Evolutionary conservation across 1,140 invertebrate species (phyloP).

Genomic region (Eurosta solidaginis): DNA sequence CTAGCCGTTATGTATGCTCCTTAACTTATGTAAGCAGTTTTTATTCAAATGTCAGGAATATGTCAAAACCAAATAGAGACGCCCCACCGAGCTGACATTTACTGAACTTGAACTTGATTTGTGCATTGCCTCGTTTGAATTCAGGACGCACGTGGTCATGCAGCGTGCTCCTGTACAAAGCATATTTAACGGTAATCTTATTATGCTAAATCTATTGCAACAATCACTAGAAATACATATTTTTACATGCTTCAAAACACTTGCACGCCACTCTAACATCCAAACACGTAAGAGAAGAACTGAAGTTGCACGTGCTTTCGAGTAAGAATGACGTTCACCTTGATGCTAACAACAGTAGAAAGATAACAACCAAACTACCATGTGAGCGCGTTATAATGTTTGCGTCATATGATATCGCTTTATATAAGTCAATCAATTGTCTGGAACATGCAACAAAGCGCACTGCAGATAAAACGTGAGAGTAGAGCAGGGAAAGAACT

Average conservation of each 20-base stretch:
- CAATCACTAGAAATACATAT: too few species aligned
- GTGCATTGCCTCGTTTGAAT: not conserved
- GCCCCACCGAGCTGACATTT: not conserved
- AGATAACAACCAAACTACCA: not conserved
- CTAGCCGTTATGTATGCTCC: too few species aligned
- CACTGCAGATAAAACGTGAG: not conserved
- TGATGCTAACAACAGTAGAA: not conserved
- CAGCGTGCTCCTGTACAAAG: not conserved
- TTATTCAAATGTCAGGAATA: not conserved
- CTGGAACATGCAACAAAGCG: not conserved
- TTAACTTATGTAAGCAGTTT: too few species aligned
- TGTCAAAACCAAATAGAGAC: not conserved
- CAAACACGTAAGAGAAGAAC: too few species aligned
- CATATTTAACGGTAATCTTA: not conserved
- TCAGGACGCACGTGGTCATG: not conserved
- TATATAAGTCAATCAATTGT: conserved; percentile 21
- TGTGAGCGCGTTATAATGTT: not conserved
- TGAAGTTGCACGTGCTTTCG: too few species aligned
- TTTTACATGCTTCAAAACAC: too few species aligned
- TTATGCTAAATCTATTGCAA: too few species aligned
- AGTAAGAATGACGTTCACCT: not conserved
- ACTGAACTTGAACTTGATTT: not conserved
- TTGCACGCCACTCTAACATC: too few species aligned
- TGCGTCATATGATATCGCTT: not conserved
- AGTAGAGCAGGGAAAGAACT: not conserved